Conservation (phyloP, 2,888 invertebrate species). For the Dione juno region DNA sequence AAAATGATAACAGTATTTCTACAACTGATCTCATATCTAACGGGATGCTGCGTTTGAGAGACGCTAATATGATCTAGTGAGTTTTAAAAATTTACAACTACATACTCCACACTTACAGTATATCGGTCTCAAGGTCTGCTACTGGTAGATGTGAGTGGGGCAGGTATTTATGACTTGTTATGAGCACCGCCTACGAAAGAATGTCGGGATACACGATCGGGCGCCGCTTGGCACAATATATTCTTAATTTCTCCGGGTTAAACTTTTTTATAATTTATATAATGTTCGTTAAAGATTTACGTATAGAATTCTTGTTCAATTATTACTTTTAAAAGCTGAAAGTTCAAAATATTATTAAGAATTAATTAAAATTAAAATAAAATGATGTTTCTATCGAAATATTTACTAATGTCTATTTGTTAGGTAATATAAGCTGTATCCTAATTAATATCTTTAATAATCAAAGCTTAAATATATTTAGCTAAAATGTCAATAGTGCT, state of each 20-base stretch:
- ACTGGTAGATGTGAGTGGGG: constrained; percentile 10
- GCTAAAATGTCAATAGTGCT: too few relatives aligned
- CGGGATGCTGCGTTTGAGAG: constrained; percentile 16
- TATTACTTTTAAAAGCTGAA: too few relatives aligned
- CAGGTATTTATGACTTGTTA: constrained; percentile 34
- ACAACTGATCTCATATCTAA: constrained; percentile 20
- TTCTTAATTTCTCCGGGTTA: constrained; percentile 26
- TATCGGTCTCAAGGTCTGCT: constrained; percentile 31
- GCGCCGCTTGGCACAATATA: constrained; percentile 28
- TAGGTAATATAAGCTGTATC: too few relatives aligned
- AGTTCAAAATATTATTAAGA: too few relatives aligned
- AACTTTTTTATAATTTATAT: neutral
- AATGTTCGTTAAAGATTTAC: too few relatives aligned
- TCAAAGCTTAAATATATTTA: too few relatives aligned
- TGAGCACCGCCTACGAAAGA: constrained; percentile 34
- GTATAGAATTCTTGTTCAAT: too few relatives aligned
- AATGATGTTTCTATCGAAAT: too few relatives aligned
- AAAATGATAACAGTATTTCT: neutral
- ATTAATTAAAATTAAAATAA: too few relatives aligned
- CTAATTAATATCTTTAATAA: too few relatives aligned
- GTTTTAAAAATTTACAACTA: constrained; percentile 44
- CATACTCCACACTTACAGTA: constrained; percentile 33
- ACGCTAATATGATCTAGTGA: constrained; percentile 21
- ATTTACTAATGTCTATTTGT: too few relatives aligned
- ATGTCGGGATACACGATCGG: constrained; percentile 14